These are phyloP conservation scores for Adelognathus sp. DNA, from an alignment of 2,888 invertebrate genomes.

Conservation along the genomic window DNA sequence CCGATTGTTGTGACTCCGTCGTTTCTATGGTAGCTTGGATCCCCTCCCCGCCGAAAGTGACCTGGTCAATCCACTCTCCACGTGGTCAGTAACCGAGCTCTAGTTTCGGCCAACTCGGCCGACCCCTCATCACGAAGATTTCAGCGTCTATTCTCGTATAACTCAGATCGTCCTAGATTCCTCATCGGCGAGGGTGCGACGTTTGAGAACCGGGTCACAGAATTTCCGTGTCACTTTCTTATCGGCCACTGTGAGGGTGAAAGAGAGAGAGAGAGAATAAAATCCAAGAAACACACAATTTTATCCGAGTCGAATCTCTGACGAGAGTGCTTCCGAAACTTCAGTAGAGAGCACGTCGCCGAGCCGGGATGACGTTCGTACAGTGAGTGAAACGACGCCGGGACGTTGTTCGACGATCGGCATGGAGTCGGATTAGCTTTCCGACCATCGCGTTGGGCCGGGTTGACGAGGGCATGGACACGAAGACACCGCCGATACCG, in stretches of 20 bases:
- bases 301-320: background rate
- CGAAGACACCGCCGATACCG: constrained; percentile 79
- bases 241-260: constrained; percentile 57
- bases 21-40: constrained; percentile 77
- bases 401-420: background rate
- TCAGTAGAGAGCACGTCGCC: background rate
- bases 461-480: constrained; percentile 74
- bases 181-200: constrained; percentile 37
- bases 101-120: constrained; percentile 15
- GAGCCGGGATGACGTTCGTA: constrained; percentile 10
- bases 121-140: constrained; percentile 42
- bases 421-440: constrained; percentile 32
- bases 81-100: constrained; percentile 75
- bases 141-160: constrained; percentile 49
- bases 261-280: background rate
- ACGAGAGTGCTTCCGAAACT: background rate
- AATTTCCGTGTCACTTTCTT: constrained; percentile 37
- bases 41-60: constrained; percentile 71
- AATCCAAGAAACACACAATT: background rate
- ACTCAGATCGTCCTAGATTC: constrained; percentile 65
- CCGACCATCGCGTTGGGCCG: constrained; percentile 35
- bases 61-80: constrained; percentile 78
- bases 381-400: background rate
- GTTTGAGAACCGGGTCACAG: constrained; percentile 54
- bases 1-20: constrained; percentile 73